Percentiles rank a stretch among this genome's conserved stretches.
Conservation (phyloP, 2,888 invertebrate species). For the Falcaria lacertinaria region DNA sequence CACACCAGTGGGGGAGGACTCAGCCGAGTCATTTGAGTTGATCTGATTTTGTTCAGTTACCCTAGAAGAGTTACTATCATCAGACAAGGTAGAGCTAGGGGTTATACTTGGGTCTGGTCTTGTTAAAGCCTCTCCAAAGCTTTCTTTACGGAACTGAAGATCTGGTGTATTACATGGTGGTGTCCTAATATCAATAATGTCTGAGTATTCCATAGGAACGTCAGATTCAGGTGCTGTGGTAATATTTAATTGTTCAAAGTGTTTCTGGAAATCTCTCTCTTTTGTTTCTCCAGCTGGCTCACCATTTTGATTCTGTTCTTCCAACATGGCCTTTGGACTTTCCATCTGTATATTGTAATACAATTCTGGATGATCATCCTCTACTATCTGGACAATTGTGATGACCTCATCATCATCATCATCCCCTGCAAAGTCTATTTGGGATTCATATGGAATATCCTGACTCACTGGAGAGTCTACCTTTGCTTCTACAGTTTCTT, state of each 20-base stretch:
- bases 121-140: slow-evolving; percentile 32
- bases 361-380: slow-evolving; percentile 65
- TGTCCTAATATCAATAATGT: slow-evolving; percentile 35
- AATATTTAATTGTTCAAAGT: slow-evolving; percentile 63
- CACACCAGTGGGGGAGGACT: slow-evolving; percentile 78
- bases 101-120: slow-evolving; percentile 70
- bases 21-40: slow-evolving; percentile 68
- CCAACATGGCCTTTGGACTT: slow-evolving; percentile 40
- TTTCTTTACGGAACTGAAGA: slow-evolving; percentile 41
- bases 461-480: slow-evolving; percentile 21
- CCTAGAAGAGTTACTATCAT: slow-evolving; percentile 70
- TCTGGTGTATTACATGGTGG: slow-evolving; percentile 51
- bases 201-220: slow-evolving; percentile 48
- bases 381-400: slow-evolving; percentile 73
- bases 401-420: slow-evolving; percentile 76
- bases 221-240: slow-evolving; percentile 28
- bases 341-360: slow-evolving; percentile 66
- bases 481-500: slow-evolving; percentile 16
- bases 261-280: slow-evolving; percentile 56
- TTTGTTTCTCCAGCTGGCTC: slow-evolving; percentile 26
- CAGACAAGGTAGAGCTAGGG: slow-evolving; percentile 67
- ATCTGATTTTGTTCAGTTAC: slow-evolving; percentile 52
- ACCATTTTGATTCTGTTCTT: slow-evolving; percentile 18
- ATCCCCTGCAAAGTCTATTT: slow-evolving; percentile 54
- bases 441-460: slow-evolving; percentile 47